phyloP scores from a whole-genome alignment of 2,797 vertebrate species.

The Loris lydekkerianus region DNA sequence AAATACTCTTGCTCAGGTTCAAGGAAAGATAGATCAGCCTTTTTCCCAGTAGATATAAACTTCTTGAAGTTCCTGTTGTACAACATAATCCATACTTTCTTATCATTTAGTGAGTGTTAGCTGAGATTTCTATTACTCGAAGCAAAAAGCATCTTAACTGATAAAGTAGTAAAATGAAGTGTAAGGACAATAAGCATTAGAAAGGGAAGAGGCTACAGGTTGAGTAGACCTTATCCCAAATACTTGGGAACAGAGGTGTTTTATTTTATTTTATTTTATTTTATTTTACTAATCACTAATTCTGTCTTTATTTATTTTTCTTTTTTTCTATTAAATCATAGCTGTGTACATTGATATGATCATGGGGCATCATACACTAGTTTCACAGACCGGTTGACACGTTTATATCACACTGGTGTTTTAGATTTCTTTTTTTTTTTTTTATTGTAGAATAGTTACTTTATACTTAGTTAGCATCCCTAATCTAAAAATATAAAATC shows the following conservation, averaged over 20 bases:
- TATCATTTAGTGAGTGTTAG: background rate
- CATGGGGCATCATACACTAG: no score
- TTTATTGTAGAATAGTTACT: background rate
- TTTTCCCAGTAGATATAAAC: background rate
- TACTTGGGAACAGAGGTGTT: background rate
- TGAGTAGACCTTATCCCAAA: background rate
- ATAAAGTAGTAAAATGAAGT: slow-evolving; percentile 35
- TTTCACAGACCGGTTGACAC: no score
- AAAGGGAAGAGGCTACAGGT: background rate
- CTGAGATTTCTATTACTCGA: background rate
- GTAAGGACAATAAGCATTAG: background rate
- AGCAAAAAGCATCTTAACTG: slow-evolving; percentile 41
- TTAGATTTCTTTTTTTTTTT: background rate
- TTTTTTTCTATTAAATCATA: no score
- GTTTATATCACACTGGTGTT: no score
- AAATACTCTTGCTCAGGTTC: background rate
- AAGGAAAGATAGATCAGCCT: background rate
- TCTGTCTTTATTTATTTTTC: no score
- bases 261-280: background rate
- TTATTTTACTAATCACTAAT: no score
- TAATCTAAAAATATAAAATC: background rate
- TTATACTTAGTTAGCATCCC: background rate
- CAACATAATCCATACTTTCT: background rate
- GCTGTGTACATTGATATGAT: no score
- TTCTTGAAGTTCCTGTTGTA: background rate